Conservation (phyloP, 2,888 invertebrate species). For the Eupithecia exiguata region DNA sequence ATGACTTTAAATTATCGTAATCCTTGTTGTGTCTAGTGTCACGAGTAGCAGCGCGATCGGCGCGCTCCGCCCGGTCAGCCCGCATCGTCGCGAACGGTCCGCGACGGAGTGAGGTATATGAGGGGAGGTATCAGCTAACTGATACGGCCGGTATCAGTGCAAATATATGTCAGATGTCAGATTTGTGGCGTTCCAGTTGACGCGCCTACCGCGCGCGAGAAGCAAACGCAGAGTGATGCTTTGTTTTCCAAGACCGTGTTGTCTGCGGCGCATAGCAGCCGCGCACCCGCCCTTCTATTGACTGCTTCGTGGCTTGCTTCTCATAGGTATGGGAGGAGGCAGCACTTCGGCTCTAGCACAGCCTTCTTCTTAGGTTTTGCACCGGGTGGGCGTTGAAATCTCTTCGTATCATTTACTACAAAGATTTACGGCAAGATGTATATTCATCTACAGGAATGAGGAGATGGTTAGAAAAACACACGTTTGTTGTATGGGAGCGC, state of each 20-base stretch:
- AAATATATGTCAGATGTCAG: background rate
- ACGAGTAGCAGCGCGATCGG: slow-evolving; percentile 67
- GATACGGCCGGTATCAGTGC: background rate
- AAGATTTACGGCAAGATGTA: no score
- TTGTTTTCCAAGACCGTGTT: background rate
- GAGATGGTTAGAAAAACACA: no score
- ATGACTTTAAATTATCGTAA: slow-evolving; percentile 86
- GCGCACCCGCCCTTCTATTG: background rate
- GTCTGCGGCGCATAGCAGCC: background rate
- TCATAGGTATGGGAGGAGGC: no score
- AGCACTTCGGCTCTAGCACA: no score
- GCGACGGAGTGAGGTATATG: slow-evolving; percentile 58
- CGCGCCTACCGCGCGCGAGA: slow-evolving; percentile 30
- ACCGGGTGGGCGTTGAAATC: no score
- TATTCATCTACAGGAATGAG: no score
- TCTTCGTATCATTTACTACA: no score
- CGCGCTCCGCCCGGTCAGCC: slow-evolving; percentile 69
- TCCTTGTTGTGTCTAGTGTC: slow-evolving; percentile 85
- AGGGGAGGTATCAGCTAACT: background rate
- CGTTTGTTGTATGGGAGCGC: no score
- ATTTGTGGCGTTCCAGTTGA: background rate
- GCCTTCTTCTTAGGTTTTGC: no score
- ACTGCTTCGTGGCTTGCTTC: background rate
- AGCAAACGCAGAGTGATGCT: background rate
- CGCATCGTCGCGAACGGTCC: slow-evolving; percentile 77